Evolutionary conservation across 1,140 invertebrate genomes (phyloP).

Genomic region (Ostrea denselamellosa): DNA sequence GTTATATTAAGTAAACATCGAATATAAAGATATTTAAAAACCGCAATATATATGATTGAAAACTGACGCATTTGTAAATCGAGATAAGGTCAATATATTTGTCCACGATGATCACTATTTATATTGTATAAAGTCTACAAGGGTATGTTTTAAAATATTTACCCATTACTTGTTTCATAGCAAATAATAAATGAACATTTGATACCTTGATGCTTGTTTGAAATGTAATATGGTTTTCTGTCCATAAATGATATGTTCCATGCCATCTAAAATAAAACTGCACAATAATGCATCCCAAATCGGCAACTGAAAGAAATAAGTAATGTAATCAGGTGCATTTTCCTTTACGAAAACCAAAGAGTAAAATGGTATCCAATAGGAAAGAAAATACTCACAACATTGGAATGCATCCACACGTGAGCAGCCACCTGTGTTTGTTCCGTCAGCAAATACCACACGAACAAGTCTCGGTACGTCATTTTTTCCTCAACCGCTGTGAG

Average conservation of each 20-base stretch:
- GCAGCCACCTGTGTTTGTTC: background rate
- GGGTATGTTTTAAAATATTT: too few relatives aligned
- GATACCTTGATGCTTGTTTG: background rate
- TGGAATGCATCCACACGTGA: background rate
- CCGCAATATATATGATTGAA: too few relatives aligned
- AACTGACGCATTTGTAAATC: too few relatives aligned
- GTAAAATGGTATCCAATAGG: background rate
- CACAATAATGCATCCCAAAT: background rate
- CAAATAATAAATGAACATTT: too few relatives aligned
- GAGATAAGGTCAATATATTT: too few relatives aligned
- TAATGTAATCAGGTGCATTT: background rate
- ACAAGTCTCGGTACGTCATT: background rate
- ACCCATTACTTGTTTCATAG: too few relatives aligned
- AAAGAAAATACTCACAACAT: background rate
- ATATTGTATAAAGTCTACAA: too few relatives aligned
- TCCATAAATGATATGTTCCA: slow-evolving; percentile 3
- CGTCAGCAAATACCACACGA: background rate
- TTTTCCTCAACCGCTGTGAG: background rate
- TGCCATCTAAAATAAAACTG: background rate
- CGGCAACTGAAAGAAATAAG: background rate
- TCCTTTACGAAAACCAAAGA: background rate
- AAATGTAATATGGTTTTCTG: background rate
- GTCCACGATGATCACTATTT: too few relatives aligned
- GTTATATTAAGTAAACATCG: too few relatives aligned
- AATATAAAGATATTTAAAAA: too few relatives aligned